Evolutionary conservation across 2,888 invertebrate genomes (phyloP), one percentile per base, ranked within the genome.

Genomic region (Ischnura elegans): DNA sequence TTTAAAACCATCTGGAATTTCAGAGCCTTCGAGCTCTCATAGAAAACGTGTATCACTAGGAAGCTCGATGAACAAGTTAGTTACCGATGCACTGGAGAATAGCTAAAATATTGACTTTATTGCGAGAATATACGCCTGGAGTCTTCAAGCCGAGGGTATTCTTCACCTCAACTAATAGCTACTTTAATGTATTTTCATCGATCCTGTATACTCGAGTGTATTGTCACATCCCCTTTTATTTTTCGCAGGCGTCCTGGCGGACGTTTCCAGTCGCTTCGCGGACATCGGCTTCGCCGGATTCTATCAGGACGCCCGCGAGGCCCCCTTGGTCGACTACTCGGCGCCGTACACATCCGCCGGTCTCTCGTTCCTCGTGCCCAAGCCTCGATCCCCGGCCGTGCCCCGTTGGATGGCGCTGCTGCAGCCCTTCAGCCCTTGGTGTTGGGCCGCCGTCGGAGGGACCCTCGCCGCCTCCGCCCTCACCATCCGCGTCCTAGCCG

Each of bases 261-360:
- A 90, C 45, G 90, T 90, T 2, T 66, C 61, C 21, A 90, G 42
- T 55, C 42, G 55, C 13, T 55, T 90, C 42, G 90, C 90, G 21
- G 90, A 90, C 90, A 29, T 90, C 6, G 90, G 90, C 8, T n/a
- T 90, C 55, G 90, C 90, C n/a, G 90, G 90, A 3, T 90, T 90
- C 43, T 90, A 90, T 42, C 90, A 90, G 43, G 90, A 90, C n/a
- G 90, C 90, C 10, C 47, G 90, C 51, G 90, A 90, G 66, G 66
- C 55, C 61, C 90, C 42, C 5, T 10, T 90, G 45, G 90, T 90
- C 0, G 90, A 90, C 43, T 90, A 90, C 43, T 61, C 90, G 25
- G 90, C 90, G 8, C 55, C 90, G 0, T 90, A 90, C 51, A 90
- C 90, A n/a, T 90, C 42, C 3, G 90, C 61, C 25, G 90, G 61